Evolutionary conservation across 2,113 vertebrate species (phyloP), one percentile per base, ranked within the genome.

Genomic region (Cepphus grylle): DNA sequence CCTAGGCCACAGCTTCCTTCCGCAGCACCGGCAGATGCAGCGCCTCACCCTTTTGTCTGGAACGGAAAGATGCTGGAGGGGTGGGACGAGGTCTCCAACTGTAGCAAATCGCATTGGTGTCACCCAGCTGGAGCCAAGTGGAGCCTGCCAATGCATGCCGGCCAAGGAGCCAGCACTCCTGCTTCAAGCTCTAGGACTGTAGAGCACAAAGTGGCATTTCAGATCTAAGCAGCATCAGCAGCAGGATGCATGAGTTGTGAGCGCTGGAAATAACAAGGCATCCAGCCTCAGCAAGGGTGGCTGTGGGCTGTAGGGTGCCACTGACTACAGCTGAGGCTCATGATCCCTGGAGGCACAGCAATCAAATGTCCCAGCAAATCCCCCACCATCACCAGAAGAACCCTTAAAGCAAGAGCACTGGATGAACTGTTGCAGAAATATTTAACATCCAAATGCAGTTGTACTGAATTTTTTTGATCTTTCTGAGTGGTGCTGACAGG

Each of bases 101-200:
- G 17, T 5, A 3, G 36, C 62, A 52, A 74, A 71, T n/a, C 47
- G 6, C 30, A 52, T 8, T 69, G 55, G 63, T 12, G 4, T 43
- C 58, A 34, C 50, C 34, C 26, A 26, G 36, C 61, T 59, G 80
- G 32, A 81, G 43, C 43, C 59, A 76, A 21, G 59, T 52, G 71
- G 52, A 67, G 38, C 43, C 47, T 77, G 50, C 58, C 70, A 79
- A 25, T 0, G 3, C 52, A 9, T 1, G 25, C 22, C 6, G 21
- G 66, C 1, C 0, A 5, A 69, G 59, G n/a, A 72, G 61, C 12
- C 70, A 56, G 58, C 12, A 5, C 20, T 82, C 19, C 27, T 0
- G 6, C 22, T 63, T 42, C 76, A 65, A 81, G 83, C 22, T 29
- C 56, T 76, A 5, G 26, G 71, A 34, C 38, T 77, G 50, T 8